Evolutionary conservation across 2,113 vertebrate genomes (phyloP).

Genomic region (Sinocyclocheilus grahami): DNA sequence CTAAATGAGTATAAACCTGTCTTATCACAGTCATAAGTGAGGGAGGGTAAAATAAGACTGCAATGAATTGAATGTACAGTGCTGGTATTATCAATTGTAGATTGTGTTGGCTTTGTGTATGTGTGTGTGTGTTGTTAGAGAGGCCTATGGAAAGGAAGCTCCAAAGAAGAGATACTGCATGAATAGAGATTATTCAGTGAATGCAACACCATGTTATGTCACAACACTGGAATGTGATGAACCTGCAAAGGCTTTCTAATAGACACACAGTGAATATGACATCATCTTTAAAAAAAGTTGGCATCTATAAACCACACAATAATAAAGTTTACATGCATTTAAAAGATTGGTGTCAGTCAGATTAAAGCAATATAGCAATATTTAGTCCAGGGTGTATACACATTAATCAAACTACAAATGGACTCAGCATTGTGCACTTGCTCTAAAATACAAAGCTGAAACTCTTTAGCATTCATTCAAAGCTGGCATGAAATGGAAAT

Average conservation of each 20-base stretch:
- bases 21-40: too few species aligned
- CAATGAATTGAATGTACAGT: too few species aligned
- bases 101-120: too few species aligned
- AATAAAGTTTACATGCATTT: neutral
- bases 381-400: neutral
- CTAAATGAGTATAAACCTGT: too few species aligned
- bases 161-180: constrained; percentile 53
- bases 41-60: too few species aligned
- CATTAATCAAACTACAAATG: neutral
- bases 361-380: neutral
- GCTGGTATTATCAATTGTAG: too few species aligned
- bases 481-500: too few species aligned
- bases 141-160: neutral
- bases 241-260: constrained; percentile 69
- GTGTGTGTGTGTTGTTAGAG: too few species aligned
- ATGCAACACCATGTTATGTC: constrained; percentile 66
- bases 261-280: constrained; percentile 15
- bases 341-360: neutral
- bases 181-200: constrained; percentile 66
- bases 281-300: neutral
- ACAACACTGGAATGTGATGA: constrained; percentile 76
- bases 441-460: neutral
- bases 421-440: too few species aligned
- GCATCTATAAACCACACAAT: neutral
- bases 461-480: neutral